These are phyloP conservation scores for Meteorus cinctellus DNA, from an alignment of 2,888 invertebrate species.

Conservation along the genomic window DNA sequence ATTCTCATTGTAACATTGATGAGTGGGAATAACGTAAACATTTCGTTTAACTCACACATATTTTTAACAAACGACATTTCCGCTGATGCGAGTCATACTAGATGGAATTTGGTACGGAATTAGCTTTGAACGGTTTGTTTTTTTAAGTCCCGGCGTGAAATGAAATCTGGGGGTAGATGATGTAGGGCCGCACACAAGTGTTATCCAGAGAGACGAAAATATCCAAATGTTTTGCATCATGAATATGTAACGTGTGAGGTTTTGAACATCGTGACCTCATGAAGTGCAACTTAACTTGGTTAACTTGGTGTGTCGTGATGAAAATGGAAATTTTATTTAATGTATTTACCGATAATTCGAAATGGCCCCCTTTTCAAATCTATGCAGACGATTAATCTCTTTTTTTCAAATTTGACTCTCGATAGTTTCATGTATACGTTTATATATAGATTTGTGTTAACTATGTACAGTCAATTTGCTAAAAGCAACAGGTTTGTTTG, in stretches of 20 bases:
- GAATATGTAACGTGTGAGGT: background rate
- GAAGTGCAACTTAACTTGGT: too few relatives aligned
- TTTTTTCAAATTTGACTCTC: background rate
- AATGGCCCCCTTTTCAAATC: too few relatives aligned
- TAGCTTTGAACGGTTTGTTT: constrained; percentile 55
- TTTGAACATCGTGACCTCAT: background rate
- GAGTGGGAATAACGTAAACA: background rate
- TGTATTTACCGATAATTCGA: too few relatives aligned
- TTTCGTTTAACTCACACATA: background rate
- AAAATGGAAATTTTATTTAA: too few relatives aligned
- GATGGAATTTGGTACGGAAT: constrained; percentile 54
- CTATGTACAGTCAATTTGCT: background rate
- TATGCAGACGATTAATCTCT: too few relatives aligned
- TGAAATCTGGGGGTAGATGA: constrained; percentile 49
- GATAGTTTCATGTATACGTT: background rate
- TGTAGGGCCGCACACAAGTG: constrained; percentile 35
- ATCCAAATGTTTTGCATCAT: constrained; percentile 47
- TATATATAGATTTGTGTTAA: background rate
- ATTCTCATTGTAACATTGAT: background rate
- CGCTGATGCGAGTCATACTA: background rate
- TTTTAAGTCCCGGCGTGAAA: constrained; percentile 55
- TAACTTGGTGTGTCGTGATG: background rate
- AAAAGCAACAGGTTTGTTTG: constrained; percentile 15
- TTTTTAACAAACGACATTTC: background rate
- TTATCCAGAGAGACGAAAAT: constrained; percentile 50